Conservation (phyloP, 53 echinoderm and acorn worm genomes). For the Astropecten irregularis region DNA sequence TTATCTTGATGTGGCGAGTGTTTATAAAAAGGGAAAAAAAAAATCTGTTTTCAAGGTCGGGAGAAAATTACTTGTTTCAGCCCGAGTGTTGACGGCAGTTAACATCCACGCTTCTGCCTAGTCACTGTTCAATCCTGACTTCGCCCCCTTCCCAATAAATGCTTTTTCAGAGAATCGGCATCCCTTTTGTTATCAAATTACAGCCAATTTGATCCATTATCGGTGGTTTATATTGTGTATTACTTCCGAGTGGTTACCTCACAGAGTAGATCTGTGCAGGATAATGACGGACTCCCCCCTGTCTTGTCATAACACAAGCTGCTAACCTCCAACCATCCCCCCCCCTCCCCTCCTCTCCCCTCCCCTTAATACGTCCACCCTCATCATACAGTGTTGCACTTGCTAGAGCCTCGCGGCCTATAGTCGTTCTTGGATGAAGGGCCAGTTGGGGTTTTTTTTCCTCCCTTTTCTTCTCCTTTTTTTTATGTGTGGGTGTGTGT, state of each 20-base stretch:
- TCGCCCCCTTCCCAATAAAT: too few species aligned
- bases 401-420: conserved; percentile 22
- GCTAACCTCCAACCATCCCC: background rate
- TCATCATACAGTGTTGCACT: conserved; percentile 21
- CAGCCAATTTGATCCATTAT: conserved; percentile 42
- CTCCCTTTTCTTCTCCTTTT: too few species aligned
- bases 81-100: too few species aligned
- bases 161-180: background rate
- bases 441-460: background rate
- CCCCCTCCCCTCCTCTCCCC: background rate
- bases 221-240: conserved; percentile 37
- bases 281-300: conserved; percentile 21
- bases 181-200: conserved; percentile 15
- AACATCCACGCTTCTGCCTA: too few species aligned
- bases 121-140: too few species aligned
- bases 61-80: too few species aligned
- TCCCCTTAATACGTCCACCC: too few species aligned
- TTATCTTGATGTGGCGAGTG: too few species aligned
- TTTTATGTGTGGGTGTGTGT: too few species aligned
- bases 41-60: too few species aligned
- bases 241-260: conserved; percentile 43
- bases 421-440: too few species aligned
- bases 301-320: conserved; percentile 32
- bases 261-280: conserved; percentile 44
- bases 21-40: too few species aligned